Evolutionary conservation across 2,888 invertebrate genomes (phyloP), one percentile per base, ranked within the genome.

Genomic region (Leucophora obtusa): DNA sequence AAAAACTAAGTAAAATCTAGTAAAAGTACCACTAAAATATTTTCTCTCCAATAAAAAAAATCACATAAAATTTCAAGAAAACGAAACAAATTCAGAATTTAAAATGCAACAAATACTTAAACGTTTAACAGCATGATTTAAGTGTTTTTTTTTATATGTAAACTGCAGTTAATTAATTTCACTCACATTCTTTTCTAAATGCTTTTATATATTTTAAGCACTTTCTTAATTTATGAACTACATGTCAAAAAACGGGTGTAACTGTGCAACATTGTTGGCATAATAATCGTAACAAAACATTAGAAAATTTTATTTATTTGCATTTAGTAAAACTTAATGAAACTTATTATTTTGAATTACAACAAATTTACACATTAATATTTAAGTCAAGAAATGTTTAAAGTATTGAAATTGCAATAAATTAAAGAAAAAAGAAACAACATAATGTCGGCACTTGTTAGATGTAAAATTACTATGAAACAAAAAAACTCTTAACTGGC

Each of bases 161-260:
- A 38, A 38, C 8, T 11, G 1, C 38, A 11, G 8, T 38, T 38
- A 38, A 38, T 38, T 11, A 38, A 38, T 38, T 38, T 38, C 6
- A 9, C 14, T 38, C 38, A 38, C 38, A 38, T 38, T 38, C 11
- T 38, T 38, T 38, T 38, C 4, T 14, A 38, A 38, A 38, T 38
- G 1, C 1, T 11, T 38, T 11, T 38, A 11, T 38, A 38, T 38
- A 38, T 11, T 14, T 38, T 38, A 38, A 38, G 6, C 11, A 38
- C 4, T 11, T 38, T 38, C 38, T 11, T 38, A 38, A 38, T 47
- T 62, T n/a, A 10, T n/a, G 38, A 43, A 38, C 43, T 43, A 4
- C 18, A 38, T 77, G 59, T 65, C 65, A 38, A 63, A 47, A 71
- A 72, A 68, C 24, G 72, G 80, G 76, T 80, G 80, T 69, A 65